These are phyloP conservation scores for Lasioglossum albipes DNA, from an alignment of 1,140 invertebrate genomes.

Conservation along the genomic window DNA sequence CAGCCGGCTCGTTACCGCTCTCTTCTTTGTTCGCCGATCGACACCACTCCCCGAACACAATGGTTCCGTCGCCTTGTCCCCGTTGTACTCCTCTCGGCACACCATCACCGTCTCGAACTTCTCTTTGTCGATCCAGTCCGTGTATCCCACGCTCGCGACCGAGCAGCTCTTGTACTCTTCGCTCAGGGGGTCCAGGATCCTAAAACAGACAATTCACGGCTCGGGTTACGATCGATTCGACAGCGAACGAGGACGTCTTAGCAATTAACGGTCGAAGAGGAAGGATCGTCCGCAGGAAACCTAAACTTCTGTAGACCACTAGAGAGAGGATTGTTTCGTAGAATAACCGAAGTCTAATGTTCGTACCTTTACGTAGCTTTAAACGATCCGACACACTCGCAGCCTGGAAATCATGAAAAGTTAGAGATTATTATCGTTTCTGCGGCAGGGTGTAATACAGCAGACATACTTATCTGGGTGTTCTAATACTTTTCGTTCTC, in stretches of 20 bases:
- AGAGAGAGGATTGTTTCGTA: too few relatives aligned
- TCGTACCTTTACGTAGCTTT: constrained; percentile 27
- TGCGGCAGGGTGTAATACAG: constrained; percentile 1
- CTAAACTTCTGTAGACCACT: background rate
- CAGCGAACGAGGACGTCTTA: background rate
- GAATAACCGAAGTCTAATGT: too few relatives aligned
- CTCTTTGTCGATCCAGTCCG: constrained; percentile 25
- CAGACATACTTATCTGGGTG: constrained; percentile 45
- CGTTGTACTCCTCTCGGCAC: background rate
- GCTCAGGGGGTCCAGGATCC: constrained; percentile 51
- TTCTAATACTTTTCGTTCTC: constrained; percentile 7
- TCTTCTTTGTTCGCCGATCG: background rate
- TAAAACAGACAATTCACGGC: constrained; percentile 58
- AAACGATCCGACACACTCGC: constrained; percentile 14
- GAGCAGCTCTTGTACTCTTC: constrained; percentile 34
- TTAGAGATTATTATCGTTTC: constrained; percentile 25
- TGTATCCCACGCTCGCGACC: background rate
- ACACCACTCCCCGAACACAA: too few relatives aligned
- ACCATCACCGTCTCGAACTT: background rate
- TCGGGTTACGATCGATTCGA: constrained; percentile 24
- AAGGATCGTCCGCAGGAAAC: too few relatives aligned
- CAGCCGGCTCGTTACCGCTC: background rate
- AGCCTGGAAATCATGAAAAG: constrained; percentile 39
- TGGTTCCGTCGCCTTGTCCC: background rate
- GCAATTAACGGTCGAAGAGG: background rate